Conservation (phyloP, 2,888 invertebrate species). For the Rhamnusium bicolor region DNA sequence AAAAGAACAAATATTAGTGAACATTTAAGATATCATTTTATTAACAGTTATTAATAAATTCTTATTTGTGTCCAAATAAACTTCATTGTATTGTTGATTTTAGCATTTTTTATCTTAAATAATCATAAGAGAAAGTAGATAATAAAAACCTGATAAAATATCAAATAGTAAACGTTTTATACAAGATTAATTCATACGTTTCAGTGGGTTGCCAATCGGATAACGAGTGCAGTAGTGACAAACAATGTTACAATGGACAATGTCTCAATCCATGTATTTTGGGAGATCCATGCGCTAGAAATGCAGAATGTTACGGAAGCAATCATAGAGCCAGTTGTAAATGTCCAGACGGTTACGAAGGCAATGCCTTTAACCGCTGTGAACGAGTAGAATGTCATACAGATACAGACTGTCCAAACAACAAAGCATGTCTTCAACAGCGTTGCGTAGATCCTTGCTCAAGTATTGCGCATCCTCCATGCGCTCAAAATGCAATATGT, state of each 20-base stretch:
- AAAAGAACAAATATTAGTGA: too few relatives aligned
- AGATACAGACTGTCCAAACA: slow-evolving; percentile 85
- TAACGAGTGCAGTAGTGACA: slow-evolving; percentile 84
- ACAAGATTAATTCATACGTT: too few relatives aligned
- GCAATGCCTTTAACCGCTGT: slow-evolving; percentile 87
- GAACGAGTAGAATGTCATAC: slow-evolving; percentile 85
- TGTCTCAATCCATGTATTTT: slow-evolving; percentile 87
- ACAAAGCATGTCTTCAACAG: slow-evolving; percentile 81
- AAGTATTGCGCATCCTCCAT: slow-evolving; percentile 78
- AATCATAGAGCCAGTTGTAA: slow-evolving; percentile 86
- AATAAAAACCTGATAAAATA: too few relatives aligned
- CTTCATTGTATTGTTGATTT: too few relatives aligned
- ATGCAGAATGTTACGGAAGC: slow-evolving; percentile 87
- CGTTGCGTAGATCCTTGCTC: slow-evolving; percentile 88
- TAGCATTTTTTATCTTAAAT: too few relatives aligned
- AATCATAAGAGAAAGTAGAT: too few relatives aligned
- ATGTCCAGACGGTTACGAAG: slow-evolving; percentile 83
- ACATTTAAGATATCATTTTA: too few relatives aligned
- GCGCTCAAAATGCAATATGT: slow-evolving; percentile 88
- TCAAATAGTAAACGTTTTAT: too few relatives aligned
- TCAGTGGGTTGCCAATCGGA: slow-evolving; percentile 88
- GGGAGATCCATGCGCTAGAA: slow-evolving; percentile 86
- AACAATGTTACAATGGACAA: slow-evolving; percentile 87
- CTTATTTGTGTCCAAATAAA: too few relatives aligned
- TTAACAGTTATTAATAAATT: too few relatives aligned